Evolutionary conservation across 1,140 invertebrate species (phyloP), one percentile per base, ranked within the genome.

Genomic region (Charaxes varanes): DNA sequence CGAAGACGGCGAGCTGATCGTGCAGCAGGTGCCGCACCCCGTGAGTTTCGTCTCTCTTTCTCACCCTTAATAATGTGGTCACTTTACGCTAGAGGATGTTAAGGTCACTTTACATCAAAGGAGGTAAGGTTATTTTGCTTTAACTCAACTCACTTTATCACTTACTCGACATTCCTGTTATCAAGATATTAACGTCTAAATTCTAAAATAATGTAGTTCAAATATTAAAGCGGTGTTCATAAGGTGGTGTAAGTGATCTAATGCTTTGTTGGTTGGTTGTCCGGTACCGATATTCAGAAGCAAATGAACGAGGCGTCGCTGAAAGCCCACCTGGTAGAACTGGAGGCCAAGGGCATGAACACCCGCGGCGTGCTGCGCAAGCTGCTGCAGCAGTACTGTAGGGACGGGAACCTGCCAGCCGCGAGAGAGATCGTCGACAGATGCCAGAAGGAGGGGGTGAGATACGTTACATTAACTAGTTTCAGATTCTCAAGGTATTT

Each of bases 331-430:
- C 41, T 89, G 0, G 50, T 65, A 2, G 87, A 89, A 52, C 42
- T 89, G 12, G 81, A 85, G 52, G 67, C 71, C 12, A 87, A 89
- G 50, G 69, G 77, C 6, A 80, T 87, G 79, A 86, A 88, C 64
- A 86, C 81, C 13, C 69, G 86, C n/a, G 86, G 86, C 0, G 78
- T 87, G 0, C 24, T 89, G 2, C 53, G 87, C 15, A 84, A 72
- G 40, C 53, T 90, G 15, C 54, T 90, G 1, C 81, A 87, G 27
- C 40, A 54, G 18, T 82, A 88, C 48, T 84, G 84, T 27, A 56
- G 58, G 5, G 46, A 80, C 2, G 82, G 84, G 0, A 85, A 89
- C 54, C 12, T 85, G 2, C 14, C 76, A 2, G 68, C 80, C 4
- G 86, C 85, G 0, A 67, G 79, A 12, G 62, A 86, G 34, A 68